phyloP scores from a whole-genome alignment of 1,140 invertebrate species.

The Ceratitis capitata region DNA sequence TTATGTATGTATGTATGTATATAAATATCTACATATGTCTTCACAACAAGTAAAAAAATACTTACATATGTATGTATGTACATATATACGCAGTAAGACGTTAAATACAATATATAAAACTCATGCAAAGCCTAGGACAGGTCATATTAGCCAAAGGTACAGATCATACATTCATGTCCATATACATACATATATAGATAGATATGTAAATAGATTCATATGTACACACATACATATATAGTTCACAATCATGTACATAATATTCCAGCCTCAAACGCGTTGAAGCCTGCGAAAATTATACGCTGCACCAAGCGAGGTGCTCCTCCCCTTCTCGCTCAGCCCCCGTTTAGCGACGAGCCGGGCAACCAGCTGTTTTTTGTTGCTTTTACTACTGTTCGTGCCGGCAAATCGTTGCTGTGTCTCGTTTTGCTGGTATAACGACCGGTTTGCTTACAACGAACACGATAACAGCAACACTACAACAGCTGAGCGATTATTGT shows the following conservation, averaged over 20 bases:
- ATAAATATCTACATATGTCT: too few relatives aligned
- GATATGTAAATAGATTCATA: neutral
- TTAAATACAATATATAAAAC: too few relatives aligned
- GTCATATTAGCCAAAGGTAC: too few relatives aligned
- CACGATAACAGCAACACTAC: conserved; percentile 8
- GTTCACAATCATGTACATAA: too few relatives aligned
- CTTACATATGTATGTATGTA: neutral
- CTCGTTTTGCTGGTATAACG: conserved; percentile 41
- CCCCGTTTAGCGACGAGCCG: neutral
- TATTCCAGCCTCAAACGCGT: neutral
- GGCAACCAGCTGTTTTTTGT: conserved; percentile 38
- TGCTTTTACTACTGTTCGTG: conserved; percentile 24
- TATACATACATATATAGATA: too few relatives aligned
- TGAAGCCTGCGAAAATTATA: neutral
- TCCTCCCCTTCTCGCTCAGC: neutral
- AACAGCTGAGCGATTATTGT: conserved; percentile 15
- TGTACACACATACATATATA: neutral
- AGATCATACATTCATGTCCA: too few relatives aligned
- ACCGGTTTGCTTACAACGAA: conserved; percentile 30
- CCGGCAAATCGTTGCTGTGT: conserved; percentile 5
- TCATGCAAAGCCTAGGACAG: too few relatives aligned
- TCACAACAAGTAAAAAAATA: too few relatives aligned
- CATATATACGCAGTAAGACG: neutral
- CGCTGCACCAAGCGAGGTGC: neutral
- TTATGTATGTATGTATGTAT: too few relatives aligned